Evolutionary conservation across 2,888 invertebrate genomes (phyloP).

Genomic region (Hirtodrosophila trivittata): DNA sequence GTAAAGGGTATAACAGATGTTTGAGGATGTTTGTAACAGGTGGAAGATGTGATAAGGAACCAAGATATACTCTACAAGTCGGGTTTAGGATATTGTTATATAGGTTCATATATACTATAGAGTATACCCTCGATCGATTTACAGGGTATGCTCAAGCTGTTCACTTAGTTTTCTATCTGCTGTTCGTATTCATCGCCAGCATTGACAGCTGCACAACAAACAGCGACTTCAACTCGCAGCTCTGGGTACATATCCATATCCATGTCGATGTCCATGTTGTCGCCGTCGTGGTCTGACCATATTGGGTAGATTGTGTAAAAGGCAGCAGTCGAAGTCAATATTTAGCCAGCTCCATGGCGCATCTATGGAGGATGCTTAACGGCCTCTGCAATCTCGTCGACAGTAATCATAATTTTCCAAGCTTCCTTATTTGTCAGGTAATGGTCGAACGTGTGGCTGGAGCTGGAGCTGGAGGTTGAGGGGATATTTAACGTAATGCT

Average conservation of each 20-base stretch:
- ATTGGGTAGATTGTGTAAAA: slow-evolving; percentile 49
- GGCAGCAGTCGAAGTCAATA: slow-evolving; percentile 1
- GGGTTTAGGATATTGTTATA: too few relatives aligned
- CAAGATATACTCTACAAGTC: too few relatives aligned
- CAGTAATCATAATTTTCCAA: slow-evolving; percentile 69
- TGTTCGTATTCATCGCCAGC: slow-evolving; percentile 36
- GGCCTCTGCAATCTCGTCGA: slow-evolving; percentile 26
- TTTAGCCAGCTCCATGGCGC: slow-evolving; percentile 16
- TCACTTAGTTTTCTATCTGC: background rate
- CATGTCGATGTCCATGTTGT: slow-evolving; percentile 2
- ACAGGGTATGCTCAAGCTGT: slow-evolving; percentile 14
- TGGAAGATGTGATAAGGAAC: too few relatives aligned
- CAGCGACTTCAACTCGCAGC: background rate
- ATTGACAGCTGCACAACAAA: slow-evolving; percentile 29
- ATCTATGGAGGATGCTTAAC: slow-evolving; percentile 44
- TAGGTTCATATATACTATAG: too few relatives aligned
- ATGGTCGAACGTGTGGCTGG: slow-evolving; percentile 8
- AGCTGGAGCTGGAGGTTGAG: background rate
- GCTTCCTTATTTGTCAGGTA: slow-evolving; percentile 69
- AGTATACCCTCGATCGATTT: too few relatives aligned
- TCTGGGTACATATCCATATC: slow-evolving; percentile 11
- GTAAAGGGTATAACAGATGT: too few relatives aligned
- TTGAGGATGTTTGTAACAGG: too few relatives aligned
- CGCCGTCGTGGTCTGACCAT: slow-evolving; percentile 43
- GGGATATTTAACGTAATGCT: slow-evolving; percentile 2